Evolutionary conservation across 2,113 vertebrate genomes (phyloP), one percentile per base, ranked within the genome.

Genomic region (Gavialis gangeticus): DNA sequence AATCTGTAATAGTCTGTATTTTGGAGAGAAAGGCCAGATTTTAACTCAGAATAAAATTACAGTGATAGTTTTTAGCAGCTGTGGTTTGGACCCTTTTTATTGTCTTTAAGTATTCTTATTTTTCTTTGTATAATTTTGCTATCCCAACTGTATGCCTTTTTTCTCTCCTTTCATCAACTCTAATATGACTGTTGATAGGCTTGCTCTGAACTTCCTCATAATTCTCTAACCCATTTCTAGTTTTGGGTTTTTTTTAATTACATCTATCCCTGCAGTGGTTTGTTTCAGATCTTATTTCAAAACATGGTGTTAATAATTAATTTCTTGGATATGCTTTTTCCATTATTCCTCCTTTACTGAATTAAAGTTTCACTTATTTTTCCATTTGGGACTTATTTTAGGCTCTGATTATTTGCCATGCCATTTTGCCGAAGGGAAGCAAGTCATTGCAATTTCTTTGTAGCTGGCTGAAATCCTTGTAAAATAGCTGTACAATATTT

Each of bases 241-340:
- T 46, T 46, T 46, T 46, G 46, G 8, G 6, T 46, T 46, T 8
- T 46, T 85, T 89, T 89, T 46, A 77, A 64, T 62, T 85, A 87
- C 88, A 81, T n/a, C 15, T 46, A 55, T 75, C 22, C 63, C 22
- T 30, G 34, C 66, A 79, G 59, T 17, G 89, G 28, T 21, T 91
- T 34, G 56, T 66, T 93, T 73, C 83, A 75, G 24, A 46, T 84
- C 34, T 54, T 78, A n/a, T 3, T 55, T 58, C 30, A 93, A 86
- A 95, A 85, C 22, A 83, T 16, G 34, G 8, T 63, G 62, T 89
- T 82, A 84, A 92, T 79, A 92, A 89, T 64, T 90, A 60, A 89
- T 75, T 77, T 55, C 4, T 11, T 34, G 15, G n/a, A 84, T 54
- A 69, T 76, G 27, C 17, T 57, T 90, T 63, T 73, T n/a, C 73